Evolutionary conservation across 2,113 vertebrate genomes (phyloP), one percentile per base, ranked within the genome.

Genomic region (Typhlomys cinereus): DNA sequence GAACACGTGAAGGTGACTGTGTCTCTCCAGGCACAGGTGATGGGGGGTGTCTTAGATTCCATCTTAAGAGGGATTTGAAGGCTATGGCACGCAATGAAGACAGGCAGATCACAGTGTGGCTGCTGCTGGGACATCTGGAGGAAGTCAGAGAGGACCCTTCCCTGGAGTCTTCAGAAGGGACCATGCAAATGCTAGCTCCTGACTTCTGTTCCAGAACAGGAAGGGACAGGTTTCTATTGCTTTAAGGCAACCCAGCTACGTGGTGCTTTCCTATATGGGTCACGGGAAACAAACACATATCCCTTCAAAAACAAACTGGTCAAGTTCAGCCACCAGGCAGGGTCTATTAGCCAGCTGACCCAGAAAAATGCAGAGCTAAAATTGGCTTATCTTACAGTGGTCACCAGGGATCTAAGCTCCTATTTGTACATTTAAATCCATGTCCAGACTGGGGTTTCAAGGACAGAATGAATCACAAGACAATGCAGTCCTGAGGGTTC

Each of bases 331-430:
- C 6, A 0, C 66, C 9, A 82, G 57, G 13, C 7, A n/a, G 76
- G 69, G 39, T 14, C 71, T 9, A 21, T 82, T 66, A 86, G 70
- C 87, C 15, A 61, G 46, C 73, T 93, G 92, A 90, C 95, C 90
- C 82, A 92, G 94, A 97, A 90, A 52, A 95, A 52, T 0, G 0
- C n/a, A 3, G 29, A 25, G 81, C 93, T 94, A 95, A 93, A 92
- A 80, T 7, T 17, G 90, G 83, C 18, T 44, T 29, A 94, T 93
- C 92, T 86, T 95, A 88, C 93, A 95, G 79, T 34, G 62, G 36
- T 46, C 41, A 14, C 31, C 82, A 85, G 88, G 78, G 64, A 82
- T 18, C 75, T 74, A 62, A 95, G 88, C 85, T 88, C 46, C 10
- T 7, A 17, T 27, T 88, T 10, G 71, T 82, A 67, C 70, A 31